Evolutionary conservation across 2,113 vertebrate genomes (phyloP), one percentile per base, ranked within the genome.

Genomic region (Telmatochromis sp.): DNA sequence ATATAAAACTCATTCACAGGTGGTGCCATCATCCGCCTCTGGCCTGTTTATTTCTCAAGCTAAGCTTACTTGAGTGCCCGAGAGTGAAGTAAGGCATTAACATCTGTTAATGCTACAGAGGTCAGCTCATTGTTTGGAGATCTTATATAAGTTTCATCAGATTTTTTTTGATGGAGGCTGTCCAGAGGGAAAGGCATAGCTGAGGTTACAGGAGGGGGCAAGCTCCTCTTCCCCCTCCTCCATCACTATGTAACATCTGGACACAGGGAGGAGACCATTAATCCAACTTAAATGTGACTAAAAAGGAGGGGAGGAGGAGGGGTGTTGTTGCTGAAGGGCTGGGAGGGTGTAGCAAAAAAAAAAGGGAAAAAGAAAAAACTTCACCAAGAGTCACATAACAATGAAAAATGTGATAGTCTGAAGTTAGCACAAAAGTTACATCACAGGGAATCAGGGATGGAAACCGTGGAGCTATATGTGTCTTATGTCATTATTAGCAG

Each of bases 241-340:
- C 93, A 91, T 95, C 91, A 91, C 81, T 84, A 89, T 94, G 93
- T 70, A 95, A 96, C 96, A 96, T 97, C 95, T 97, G 96, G 95
- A 94, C 85, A 91, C 91, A 95, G 93, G 93, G 91, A 94, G 93
- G 90, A 94, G 89, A 88, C 92, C 91, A 94, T 95, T 95, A 95
- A 93, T 95, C 93, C 94, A 93, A 91, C 79, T 88, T 92, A 91
- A 87, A 93, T 93, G 86, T 89, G 93, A 94, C 83, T 89, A 85
- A 26, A 87, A 86, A 10, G 60, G 60, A 35, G 17, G 1, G 60
- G 33, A 65, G 33, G 60, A 65, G 60, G 33, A 21, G 60, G 60
- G 60, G 60, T 65, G 60, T 65, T 65, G 33, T 26, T 84, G 86
- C 75, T 82, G 86, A 85, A 91, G 80, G 83, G 84, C 70, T 60